Percentiles rank a stretch among this genome's conserved stretches.
These are phyloP conservation scores for Anastrepha ludens DNA, from an alignment of 1,140 invertebrate species.

Conservation along the genomic window DNA sequence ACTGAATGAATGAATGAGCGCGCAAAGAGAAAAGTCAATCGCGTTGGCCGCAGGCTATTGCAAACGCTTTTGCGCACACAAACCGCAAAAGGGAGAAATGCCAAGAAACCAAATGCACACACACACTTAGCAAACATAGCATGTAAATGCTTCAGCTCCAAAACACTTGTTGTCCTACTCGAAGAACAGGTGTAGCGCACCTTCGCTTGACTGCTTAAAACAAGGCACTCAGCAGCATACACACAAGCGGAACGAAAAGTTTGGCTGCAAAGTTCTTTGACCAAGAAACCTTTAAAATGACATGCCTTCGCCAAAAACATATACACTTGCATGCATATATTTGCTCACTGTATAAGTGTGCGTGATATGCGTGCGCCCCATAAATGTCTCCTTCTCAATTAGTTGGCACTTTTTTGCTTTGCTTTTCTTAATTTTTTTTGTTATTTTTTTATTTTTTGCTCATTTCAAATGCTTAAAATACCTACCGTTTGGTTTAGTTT, in stretches of 20 bases:
- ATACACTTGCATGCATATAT: background rate
- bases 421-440: no score
- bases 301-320: background rate
- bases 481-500: background rate
- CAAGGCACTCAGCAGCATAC: background rate
- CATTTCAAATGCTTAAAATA: background rate
- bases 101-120: background rate
- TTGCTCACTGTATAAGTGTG: background rate
- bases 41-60: slow-evolving; percentile 6
- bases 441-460: background rate
- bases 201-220: no score
- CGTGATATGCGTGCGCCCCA: slow-evolving; percentile 7
- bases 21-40: background rate
- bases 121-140: background rate
- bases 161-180: slow-evolving; percentile 3
- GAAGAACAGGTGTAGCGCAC: no score
- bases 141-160: background rate
- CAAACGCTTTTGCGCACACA: background rate
- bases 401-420: background rate
- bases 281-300: slow-evolving; percentile 38
- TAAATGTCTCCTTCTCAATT: slow-evolving; percentile 6
- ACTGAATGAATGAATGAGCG: background rate
- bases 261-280: slow-evolving; percentile 32
- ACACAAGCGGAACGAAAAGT: background rate
- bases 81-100: background rate